These are phyloP conservation scores for Philereme transversata DNA, from an alignment of 2,888 invertebrate species.

Conservation along the genomic window DNA sequence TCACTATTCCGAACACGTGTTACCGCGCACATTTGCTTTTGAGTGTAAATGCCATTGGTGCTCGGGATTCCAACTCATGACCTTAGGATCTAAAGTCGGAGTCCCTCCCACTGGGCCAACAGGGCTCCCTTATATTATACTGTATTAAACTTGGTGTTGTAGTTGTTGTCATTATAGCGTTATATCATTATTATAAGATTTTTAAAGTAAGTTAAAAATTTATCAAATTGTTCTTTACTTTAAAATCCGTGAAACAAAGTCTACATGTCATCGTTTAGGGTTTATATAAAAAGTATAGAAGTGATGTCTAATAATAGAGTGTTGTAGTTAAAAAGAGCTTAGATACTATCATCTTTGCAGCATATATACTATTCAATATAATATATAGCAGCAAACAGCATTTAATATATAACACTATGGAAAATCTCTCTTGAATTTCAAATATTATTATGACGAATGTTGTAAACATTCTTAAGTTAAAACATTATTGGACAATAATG, in stretches of 20 bases:
- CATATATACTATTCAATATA: constrained; percentile 9
- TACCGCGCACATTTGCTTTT: too few relatives aligned
- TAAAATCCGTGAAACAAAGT: not conserved
- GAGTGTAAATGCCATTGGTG: too few relatives aligned
- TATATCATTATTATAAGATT: constrained; percentile 32
- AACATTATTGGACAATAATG: constrained; percentile 76
- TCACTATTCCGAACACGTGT: too few relatives aligned
- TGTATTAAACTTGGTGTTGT: constrained; percentile 61
- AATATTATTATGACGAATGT: constrained; percentile 54
- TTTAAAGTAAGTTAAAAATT: constrained; percentile 7
- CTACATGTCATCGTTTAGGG: not conserved
- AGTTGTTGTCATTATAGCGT: constrained; percentile 64
- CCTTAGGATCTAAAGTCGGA: too few relatives aligned
- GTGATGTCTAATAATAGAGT: not conserved
- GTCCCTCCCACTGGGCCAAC: too few relatives aligned
- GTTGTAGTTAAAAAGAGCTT: constrained; percentile 26
- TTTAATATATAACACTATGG: constrained; percentile 3
- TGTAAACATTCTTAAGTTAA: constrained; percentile 56
- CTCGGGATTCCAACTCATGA: too few relatives aligned
- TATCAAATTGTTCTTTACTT: not conserved
- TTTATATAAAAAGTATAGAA: not conserved
- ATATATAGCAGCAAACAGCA: not conserved
- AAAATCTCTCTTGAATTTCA: constrained; percentile 11
- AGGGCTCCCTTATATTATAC: constrained; percentile 27
- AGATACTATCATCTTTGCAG: constrained; percentile 17